A percentile compares a stretch with the other conserved stretches of the same genome.
Evolutionary conservation across 2,113 vertebrate genomes (phyloP).

Genomic region (Dromiciops gliroides): DNA sequence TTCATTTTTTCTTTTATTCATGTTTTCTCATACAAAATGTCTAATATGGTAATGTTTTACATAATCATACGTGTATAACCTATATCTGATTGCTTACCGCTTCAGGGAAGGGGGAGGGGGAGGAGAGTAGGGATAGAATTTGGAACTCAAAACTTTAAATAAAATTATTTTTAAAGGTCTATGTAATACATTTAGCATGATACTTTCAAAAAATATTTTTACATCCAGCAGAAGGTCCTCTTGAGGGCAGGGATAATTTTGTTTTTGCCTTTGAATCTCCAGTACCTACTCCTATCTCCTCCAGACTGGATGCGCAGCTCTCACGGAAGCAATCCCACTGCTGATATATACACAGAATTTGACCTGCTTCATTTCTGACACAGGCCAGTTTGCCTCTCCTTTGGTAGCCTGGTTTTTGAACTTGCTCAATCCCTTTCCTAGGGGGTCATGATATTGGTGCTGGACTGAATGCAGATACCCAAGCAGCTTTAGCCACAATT

Average conservation of each 20-base stretch:
- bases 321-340: neutral
- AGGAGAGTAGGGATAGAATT: too few relatives aligned
- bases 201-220: too few relatives aligned
- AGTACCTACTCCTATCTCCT: neutral
- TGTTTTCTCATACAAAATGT: too few relatives aligned
- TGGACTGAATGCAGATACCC: neutral
- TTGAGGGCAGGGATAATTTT: neutral
- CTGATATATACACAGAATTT: neutral
- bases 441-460: neutral
- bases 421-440: neutral
- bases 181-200: too few relatives aligned
- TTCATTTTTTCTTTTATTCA: too few relatives aligned
- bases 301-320: neutral
- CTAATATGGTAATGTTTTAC: too few relatives aligned
- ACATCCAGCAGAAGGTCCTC: neutral
- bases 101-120: too few relatives aligned
- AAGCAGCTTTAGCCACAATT: neutral
- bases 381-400: neutral
- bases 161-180: too few relatives aligned
- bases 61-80: too few relatives aligned
- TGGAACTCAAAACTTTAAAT: too few relatives aligned
- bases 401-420: neutral
- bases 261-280: neutral
- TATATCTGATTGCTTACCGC: too few relatives aligned
- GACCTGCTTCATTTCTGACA: neutral